These are phyloP conservation scores for Mirza zaza DNA, from an alignment of 2,113 vertebrate species.

Conservation along the genomic window DNA sequence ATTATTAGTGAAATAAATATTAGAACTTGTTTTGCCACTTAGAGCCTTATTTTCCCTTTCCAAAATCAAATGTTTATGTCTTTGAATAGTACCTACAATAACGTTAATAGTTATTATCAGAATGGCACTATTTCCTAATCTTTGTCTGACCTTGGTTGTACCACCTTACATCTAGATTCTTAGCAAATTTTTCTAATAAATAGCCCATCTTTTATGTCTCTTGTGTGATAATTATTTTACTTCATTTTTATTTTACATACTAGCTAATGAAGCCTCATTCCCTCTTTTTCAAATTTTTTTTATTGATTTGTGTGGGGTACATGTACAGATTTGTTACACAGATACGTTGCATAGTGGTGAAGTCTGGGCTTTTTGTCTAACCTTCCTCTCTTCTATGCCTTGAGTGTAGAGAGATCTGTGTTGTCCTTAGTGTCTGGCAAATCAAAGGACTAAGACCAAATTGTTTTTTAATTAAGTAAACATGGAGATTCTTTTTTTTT, in stretches of 20 bases:
- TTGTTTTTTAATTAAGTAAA: conserved; percentile 12
- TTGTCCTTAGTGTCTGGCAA: neutral
- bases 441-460: neutral
- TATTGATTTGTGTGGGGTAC: too few relatives aligned
- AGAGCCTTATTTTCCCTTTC: conserved; percentile 43
- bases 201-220: neutral
- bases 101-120: neutral
- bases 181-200: neutral
- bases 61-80: neutral
- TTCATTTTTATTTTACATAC: conserved; percentile 31
- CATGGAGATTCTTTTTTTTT: neutral
- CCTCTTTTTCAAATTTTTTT: neutral
- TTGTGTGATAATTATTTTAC: neutral
- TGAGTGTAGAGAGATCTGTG: neutral
- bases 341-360: too few relatives aligned
- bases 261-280: neutral
- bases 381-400: neutral
- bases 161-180: neutral
- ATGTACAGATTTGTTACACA: too few relatives aligned
- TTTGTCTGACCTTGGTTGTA: neutral
- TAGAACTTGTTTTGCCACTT: neutral
- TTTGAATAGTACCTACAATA: neutral
- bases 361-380: too few relatives aligned
- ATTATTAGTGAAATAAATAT: neutral
- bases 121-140: neutral